These are phyloP conservation scores for Spisula subtruncata DNA, from an alignment of 2,888 invertebrate genomes.

Conservation along the genomic window DNA sequence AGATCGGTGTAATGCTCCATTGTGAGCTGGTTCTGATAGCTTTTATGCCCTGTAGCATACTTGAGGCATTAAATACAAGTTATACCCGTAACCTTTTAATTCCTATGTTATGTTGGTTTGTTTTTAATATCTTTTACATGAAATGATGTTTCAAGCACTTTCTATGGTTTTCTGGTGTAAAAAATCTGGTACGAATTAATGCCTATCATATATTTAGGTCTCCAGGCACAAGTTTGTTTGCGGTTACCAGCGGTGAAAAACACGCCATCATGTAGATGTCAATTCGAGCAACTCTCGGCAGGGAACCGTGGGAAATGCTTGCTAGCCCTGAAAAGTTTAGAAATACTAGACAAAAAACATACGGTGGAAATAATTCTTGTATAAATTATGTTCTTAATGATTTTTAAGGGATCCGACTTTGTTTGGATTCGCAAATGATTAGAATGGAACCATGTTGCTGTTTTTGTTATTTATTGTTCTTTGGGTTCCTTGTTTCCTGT, in stretches of 20 bases:
- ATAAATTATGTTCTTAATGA: slow-evolving; percentile 16
- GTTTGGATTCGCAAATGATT: neutral
- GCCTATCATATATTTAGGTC: slow-evolving; percentile 39
- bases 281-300: slow-evolving; percentile 37
- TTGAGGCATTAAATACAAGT: neutral
- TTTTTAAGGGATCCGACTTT: neutral
- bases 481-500: slow-evolving; percentile 12
- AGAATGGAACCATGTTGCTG: neutral
- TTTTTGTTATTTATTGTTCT: neutral
- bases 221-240: slow-evolving; percentile 31
- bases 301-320: slow-evolving; percentile 45
- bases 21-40: slow-evolving; percentile 5
- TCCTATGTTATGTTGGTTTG: slow-evolving; percentile 1
- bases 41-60: neutral
- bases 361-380: slow-evolving; percentile 32
- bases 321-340: slow-evolving; percentile 27
- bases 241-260: slow-evolving; percentile 40
- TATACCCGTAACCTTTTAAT: neutral
- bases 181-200: slow-evolving; percentile 54
- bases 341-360: slow-evolving; percentile 49
- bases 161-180: slow-evolving; percentile 15
- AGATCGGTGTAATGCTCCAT: neutral
- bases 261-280: slow-evolving; percentile 43
- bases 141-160: slow-evolving; percentile 33
- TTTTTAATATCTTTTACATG: slow-evolving; percentile 1